Percentiles rank a stretch among this genome's conserved stretches.
Conservation (phyloP, 1,140 invertebrate species). For the Heterodera carotae region DNA sequence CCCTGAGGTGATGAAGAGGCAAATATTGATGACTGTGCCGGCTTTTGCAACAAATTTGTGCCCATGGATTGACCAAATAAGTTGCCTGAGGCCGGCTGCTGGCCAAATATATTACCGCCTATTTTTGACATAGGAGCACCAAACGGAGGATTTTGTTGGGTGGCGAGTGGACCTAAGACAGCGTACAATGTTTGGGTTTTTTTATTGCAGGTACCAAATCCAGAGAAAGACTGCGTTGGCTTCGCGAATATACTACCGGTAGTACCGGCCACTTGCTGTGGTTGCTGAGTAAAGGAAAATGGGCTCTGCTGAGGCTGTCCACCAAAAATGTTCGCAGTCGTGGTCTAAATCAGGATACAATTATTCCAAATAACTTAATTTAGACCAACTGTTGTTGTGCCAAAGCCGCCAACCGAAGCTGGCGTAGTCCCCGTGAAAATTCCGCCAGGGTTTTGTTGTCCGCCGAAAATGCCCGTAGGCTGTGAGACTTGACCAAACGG, state of each 20-base stretch:
- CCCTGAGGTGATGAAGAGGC: neutral
- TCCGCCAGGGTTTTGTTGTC: neutral
- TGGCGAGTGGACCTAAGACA: neutral
- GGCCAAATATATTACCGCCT: conserved; percentile 18
- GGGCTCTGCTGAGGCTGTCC: neutral
- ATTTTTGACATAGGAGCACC: neutral
- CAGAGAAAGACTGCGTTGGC: neutral
- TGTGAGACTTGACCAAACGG: conserved; percentile 29
- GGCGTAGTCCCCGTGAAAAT: neutral
- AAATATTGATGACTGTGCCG: neutral
- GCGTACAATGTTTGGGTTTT: neutral
- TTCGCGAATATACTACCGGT: neutral
- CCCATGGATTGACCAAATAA: conserved; percentile 17
- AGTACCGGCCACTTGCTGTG: conserved; percentile 2
- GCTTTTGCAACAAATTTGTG: neutral
- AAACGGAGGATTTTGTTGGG: neutral
- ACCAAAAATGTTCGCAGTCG: conserved; percentile 12
- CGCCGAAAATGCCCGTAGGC: conserved; percentile 22
- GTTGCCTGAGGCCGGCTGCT: neutral
- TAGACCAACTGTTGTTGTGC: conserved; percentile 6
- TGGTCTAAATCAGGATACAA: conserved; percentile 23
- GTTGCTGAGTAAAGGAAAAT: conserved; percentile 12
- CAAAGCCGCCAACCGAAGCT: conserved; percentile 8
- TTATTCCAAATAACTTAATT: neutral
- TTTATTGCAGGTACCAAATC: neutral